These are phyloP conservation scores for Adelognathus sp. DNA, from an alignment of 2,888 invertebrate genomes.

Conservation along the genomic window DNA sequence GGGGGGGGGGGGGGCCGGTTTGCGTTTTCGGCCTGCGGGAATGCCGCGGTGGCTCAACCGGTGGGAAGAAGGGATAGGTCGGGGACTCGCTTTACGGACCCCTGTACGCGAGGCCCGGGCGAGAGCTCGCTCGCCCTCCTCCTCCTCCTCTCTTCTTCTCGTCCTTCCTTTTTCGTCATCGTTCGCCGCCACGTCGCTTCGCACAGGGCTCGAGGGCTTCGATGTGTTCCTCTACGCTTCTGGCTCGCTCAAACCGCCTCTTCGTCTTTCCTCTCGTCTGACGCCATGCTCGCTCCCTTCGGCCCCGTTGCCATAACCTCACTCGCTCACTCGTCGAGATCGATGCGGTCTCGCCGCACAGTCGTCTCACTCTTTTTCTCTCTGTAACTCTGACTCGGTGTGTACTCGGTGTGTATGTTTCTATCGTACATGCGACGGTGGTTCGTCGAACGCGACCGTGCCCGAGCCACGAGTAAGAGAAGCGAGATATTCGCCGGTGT, in stretches of 20 bases:
- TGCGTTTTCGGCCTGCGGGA: slow-evolving; percentile 76
- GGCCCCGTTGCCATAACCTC: not conserved
- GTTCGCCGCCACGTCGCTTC: slow-evolving; percentile 23
- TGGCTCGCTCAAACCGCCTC: slow-evolving; percentile 53
- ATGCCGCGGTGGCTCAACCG: slow-evolving; percentile 67
- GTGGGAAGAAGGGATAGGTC: slow-evolving; percentile 73
- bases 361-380: too few relatives aligned
- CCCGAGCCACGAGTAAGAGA: not conserved
- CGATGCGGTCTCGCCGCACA: slow-evolving; percentile 21
- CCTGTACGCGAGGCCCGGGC: slow-evolving; percentile 51
- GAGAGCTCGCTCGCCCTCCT: slow-evolving; percentile 38
- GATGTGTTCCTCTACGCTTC: slow-evolving; percentile 48
- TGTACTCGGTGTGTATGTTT: slow-evolving; percentile 15
- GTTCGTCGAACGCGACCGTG: slow-evolving; percentile 44
- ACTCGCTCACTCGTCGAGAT: slow-evolving; percentile 22
- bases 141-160: slow-evolving; percentile 33
- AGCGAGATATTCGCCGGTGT: slow-evolving; percentile 42
- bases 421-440: slow-evolving; percentile 27
- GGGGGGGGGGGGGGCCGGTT: slow-evolving; percentile 66
- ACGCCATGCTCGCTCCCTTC: slow-evolving; percentile 2
- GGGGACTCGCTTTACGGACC: slow-evolving; percentile 63
- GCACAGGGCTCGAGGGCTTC: slow-evolving; percentile 33
- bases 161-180: slow-evolving; percentile 42
- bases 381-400: slow-evolving; percentile 29
- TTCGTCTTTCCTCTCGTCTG: slow-evolving; percentile 16